A percentile compares a stretch with the other conserved stretches of the same genome.
phyloP scores from a whole-genome alignment of 1,140 invertebrate genomes.

The Aphaenogaster ashmeadi region DNA sequence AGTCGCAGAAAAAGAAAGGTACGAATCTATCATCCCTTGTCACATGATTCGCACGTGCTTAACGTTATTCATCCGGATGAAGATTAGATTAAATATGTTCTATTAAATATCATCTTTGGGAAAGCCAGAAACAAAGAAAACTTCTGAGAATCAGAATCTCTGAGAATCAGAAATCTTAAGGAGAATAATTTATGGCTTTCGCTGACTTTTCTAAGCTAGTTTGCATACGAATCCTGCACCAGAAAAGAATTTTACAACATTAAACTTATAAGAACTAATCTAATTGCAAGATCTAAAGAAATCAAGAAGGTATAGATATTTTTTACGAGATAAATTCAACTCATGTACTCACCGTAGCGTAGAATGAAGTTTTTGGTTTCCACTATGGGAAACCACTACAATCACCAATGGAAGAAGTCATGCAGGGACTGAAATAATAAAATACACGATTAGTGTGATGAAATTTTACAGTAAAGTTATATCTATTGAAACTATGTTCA shows the following conservation, averaged over 20 bases:
- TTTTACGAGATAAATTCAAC: background rate
- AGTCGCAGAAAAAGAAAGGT: constrained; percentile 35
- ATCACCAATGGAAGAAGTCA: constrained; percentile 78
- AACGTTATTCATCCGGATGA: background rate
- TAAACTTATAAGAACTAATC: background rate
- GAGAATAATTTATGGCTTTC: background rate
- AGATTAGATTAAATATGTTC: constrained; percentile 48
- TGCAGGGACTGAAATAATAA: constrained; percentile 65
- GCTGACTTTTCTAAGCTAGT: background rate
- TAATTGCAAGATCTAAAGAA: background rate
- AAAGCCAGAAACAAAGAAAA: constrained; percentile 5
- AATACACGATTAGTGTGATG: constrained; percentile 16
- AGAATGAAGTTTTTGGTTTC: constrained; percentile 81
- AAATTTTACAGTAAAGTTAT: background rate
- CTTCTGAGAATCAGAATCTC: background rate
- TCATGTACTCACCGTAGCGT: constrained; percentile 80
- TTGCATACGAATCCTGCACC: background rate
- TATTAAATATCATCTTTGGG: too few relatives aligned
- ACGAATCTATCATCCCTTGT: constrained; percentile 10
- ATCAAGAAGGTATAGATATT: background rate
- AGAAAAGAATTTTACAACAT: background rate
- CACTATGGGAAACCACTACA: constrained; percentile 79
- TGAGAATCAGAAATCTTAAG: background rate
- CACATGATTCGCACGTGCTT: background rate
- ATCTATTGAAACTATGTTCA: background rate